Evolutionary conservation across 2,888 invertebrate genomes (phyloP).

Genomic region (Dyspetes luteomarginatus): DNA sequence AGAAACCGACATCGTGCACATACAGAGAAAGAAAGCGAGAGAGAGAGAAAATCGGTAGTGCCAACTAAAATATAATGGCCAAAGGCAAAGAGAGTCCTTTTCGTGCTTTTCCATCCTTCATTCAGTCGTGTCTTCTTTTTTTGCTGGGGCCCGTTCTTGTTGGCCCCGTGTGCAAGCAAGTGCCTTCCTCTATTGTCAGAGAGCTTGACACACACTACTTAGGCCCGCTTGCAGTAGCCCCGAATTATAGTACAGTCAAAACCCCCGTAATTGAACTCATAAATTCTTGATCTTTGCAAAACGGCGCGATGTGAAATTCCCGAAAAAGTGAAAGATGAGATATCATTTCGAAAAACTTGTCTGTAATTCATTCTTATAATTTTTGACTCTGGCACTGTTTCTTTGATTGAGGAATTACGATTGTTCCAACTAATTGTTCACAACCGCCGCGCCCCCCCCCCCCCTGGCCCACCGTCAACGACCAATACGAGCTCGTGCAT

Average conservation of each 20-base stretch:
- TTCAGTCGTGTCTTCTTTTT: conserved; percentile 3
- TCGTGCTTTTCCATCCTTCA: not conserved
- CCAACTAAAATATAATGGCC: conserved; percentile 28
- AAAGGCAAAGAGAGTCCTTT: conserved; percentile 31
- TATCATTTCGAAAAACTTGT: too few species aligned
- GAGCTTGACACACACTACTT: conserved; percentile 27
- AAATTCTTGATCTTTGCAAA: too few species aligned
- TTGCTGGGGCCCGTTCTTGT: not conserved
- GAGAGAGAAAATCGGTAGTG: not conserved
- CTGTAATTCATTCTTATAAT: too few species aligned
- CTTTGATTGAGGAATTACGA: too few species aligned
- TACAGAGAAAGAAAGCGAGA: not conserved
- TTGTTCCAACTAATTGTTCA: too few species aligned
- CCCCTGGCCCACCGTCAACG: too few species aligned
- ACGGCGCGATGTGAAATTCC: too few species aligned
- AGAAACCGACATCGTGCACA: not conserved
- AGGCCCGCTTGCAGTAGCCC: conserved; percentile 13
- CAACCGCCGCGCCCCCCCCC: too few species aligned
- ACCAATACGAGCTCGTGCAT: too few species aligned
- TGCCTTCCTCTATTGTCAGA: conserved; percentile 32
- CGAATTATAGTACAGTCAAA: not conserved
- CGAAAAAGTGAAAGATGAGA: too few species aligned
- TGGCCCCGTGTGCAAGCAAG: conserved; percentile 43
- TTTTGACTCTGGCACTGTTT: too few species aligned
- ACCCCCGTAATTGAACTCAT: too few species aligned